These are phyloP conservation scores for Anhinga anhinga DNA, from an alignment of 2,113 vertebrate genomes.

Conservation along the genomic window DNA sequence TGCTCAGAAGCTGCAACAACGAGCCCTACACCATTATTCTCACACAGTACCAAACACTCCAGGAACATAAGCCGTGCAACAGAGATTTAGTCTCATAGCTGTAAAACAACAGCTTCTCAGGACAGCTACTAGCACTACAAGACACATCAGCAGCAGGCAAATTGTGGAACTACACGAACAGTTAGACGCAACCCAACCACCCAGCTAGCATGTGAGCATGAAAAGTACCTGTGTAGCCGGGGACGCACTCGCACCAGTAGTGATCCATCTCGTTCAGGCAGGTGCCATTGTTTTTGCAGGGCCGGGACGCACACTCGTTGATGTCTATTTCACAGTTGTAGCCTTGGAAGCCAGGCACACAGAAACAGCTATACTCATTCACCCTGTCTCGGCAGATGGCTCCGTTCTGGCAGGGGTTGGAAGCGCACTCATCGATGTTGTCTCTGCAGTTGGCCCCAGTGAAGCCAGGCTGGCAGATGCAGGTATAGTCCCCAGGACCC, in stretches of 20 bases:
- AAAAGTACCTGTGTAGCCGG: slow-evolving; percentile 86
- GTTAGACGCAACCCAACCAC: neutral
- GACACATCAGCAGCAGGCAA: neutral
- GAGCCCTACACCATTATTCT: neutral
- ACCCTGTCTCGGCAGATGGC: slow-evolving; percentile 86
- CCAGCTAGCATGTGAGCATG: neutral
- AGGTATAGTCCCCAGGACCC: slow-evolving; percentile 63
- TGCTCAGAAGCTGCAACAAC: neutral
- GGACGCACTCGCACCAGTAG: slow-evolving; percentile 82
- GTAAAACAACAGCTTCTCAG: neutral
- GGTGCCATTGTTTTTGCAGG: slow-evolving; percentile 87
- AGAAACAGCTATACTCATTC: slow-evolving; percentile 86
- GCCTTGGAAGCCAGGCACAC: slow-evolving; percentile 96
- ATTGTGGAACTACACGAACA: neutral
- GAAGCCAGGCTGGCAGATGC: slow-evolving; percentile 83
- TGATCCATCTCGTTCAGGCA: slow-evolving; percentile 87
- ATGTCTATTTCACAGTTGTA: slow-evolving; percentile 93
- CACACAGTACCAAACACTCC: neutral
- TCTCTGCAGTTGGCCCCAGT: slow-evolving; percentile 78
- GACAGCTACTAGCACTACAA: neutral
- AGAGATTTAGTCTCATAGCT: neutral
- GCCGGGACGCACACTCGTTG: slow-evolving; percentile 91
- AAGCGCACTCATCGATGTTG: slow-evolving; percentile 79
- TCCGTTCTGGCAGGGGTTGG: slow-evolving; percentile 86
- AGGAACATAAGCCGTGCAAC: accelerated